Evolutionary conservation across 1,140 invertebrate genomes (phyloP), one percentile per base, ranked within the genome.

Genomic region (Cherax destructor): DNA sequence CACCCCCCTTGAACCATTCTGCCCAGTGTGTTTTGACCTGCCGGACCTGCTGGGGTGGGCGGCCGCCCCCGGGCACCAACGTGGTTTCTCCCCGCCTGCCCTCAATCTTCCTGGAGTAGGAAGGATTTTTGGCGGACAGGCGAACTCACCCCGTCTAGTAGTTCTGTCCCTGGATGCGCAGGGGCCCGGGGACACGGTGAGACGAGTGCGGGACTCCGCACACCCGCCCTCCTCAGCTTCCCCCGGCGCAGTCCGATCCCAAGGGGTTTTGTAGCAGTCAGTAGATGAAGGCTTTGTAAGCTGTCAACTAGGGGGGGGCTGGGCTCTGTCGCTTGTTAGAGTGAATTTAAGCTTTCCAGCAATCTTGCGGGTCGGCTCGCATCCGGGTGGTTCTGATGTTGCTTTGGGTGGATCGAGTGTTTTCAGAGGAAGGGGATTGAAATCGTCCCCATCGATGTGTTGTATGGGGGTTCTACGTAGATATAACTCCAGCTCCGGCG

Each of bases 171-270:
- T 95, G 95, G 0, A 98, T 94, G 52, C 97, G 95, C 9, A 95
- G 93, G 3, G 98, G 98, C 24, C 95, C 94, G 49, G 95, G 94
- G 98, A 99, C 92, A 96, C 95, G 98, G 97, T 92, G 97, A 96
- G 83, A 94, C 93, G 95, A 94, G 86, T 97, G 96, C 0, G 97
- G 96, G 72, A 96, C 96, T 93, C 96, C 96, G 97, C 93, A 96
- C 96, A 95, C 95, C 86, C 98, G 95, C 98, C 98, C 47, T 95
- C 91, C 97, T 96, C 93, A 98, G 94, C 92, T 97, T 96, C 72
- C 96, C 94, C 77, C 98, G 95, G 85, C 96, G 96, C 98, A 99
- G 94, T 98, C 98, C 98, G 77, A 96, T 95, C n/a, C 98, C 98
- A 99, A 77, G 97, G 96, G 95, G 98, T 99, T 93, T 97, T 96